Evolutionary conservation across 2,113 vertebrate species (phyloP).

Genomic region (Cygnus atratus): DNA sequence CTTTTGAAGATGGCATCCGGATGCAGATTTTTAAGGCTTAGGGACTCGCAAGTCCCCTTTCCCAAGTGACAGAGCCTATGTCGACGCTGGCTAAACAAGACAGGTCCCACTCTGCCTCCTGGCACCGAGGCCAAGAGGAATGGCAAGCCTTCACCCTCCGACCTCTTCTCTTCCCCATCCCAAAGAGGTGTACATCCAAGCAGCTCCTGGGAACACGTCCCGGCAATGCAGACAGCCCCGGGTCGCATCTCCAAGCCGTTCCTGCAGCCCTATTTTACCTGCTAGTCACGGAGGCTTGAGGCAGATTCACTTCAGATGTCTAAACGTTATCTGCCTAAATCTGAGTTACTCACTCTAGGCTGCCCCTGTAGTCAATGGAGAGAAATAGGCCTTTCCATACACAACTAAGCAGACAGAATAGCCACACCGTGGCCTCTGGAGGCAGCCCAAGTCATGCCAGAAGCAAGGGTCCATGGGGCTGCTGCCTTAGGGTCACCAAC

Average conservation of each 20-base stretch:
- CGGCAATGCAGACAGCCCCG: neutral
- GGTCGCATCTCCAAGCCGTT: neutral
- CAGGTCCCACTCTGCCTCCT: neutral
- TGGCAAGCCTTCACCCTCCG: neutral
- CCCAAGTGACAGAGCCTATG: neutral
- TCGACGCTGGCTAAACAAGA: neutral
- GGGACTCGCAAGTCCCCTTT: neutral
- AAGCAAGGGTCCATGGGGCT: neutral
- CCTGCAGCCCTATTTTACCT: neutral
- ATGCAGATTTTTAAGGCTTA: neutral
- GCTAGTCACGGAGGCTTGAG: neutral
- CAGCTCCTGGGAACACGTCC: neutral
- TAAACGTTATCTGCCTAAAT: neutral
- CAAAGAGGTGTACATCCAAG: neutral
- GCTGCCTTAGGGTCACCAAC: neutral
- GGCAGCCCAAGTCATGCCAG: neutral
- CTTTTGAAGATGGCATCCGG: neutral
- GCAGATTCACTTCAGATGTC: neutral
- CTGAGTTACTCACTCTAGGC: neutral
- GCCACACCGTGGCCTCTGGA: neutral
- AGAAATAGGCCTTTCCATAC: neutral
- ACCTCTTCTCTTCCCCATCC: neutral
- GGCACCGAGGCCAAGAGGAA: accelerated
- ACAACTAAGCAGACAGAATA: neutral
- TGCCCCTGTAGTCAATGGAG: neutral